Base-by-base conservation (phyloP, 2,797 vertebrate species). In the Siniperca obscura region DNA sequence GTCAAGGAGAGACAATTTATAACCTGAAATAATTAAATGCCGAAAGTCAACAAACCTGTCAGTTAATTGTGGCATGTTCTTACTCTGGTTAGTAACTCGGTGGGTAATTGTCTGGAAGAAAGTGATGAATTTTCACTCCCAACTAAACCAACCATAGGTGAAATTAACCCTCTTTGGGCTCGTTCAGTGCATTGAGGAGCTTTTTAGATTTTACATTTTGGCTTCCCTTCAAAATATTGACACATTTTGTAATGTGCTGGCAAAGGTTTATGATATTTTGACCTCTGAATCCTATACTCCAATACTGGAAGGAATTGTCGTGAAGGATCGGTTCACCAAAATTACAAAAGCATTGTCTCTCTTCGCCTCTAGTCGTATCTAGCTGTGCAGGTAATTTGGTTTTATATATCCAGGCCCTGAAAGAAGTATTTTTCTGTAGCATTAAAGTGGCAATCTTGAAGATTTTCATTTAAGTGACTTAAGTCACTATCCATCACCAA, bases 181-280 rank as follows among this genome's bases (percentile, higher is more conserved):
- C 52, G 38, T 42, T 48, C 42, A 7, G 25, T 16, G 44, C 22
- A 27, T 42, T 1, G 3, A 36, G 19, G 30, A 48, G 44, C 38
- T 71, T 64, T 70, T 55, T 17, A 22, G 46, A 61, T 79, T 74
- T n/a, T 0, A 64, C 60, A 25, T 79, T 46, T 64, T 34, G 30
- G 5, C 52, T 46, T n/a, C 8, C 0, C 3, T 66, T 36, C 8
- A 57, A 48, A 19, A 52, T n/a, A 19, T 53, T 65, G 17, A 40
- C 22, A 55, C 6, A 1, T 1, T 64, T 42, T 42, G 42, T 3
- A 44, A 42, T 5, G 0, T 16, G 34, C 17, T 25, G 25, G 16
- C 2, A 64, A n/a, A 22, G 4, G 9, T 65, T 65, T 65, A 16
- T 46, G 21, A 34, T 48, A 22, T 12, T 59, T 34, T 4, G 34